Evolutionary conservation across 2,888 invertebrate species (phyloP).

Genomic region (Kryphioiulus occultus): DNA sequence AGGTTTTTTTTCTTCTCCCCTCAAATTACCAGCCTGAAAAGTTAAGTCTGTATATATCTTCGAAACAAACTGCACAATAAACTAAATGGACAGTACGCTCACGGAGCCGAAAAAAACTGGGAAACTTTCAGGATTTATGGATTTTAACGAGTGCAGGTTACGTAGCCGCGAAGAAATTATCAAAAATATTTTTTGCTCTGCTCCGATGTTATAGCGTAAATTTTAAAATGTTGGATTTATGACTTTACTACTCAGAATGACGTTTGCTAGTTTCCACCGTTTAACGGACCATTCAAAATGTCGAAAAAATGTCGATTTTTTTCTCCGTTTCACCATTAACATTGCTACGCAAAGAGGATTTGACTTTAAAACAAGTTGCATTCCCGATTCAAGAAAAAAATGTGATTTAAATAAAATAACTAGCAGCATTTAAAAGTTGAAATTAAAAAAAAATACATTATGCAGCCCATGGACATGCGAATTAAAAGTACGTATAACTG

Average conservation of each 20-base stretch:
- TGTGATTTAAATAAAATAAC: slow-evolving; percentile 10
- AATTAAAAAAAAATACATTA: neutral
- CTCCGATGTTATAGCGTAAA: neutral
- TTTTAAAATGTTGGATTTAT: slow-evolving; percentile 2
- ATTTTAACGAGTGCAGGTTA: slow-evolving; percentile 44
- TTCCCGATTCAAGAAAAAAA: neutral
- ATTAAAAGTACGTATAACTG: too few relatives aligned
- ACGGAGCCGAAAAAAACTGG: neutral
- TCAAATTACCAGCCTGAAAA: slow-evolving; percentile 18
- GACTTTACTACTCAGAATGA: neutral
- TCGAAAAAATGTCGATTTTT: neutral
- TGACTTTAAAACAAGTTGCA: neutral
- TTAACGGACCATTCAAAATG: slow-evolving; percentile 20
- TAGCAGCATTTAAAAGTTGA: neutral
- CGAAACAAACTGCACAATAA: slow-evolving; percentile 38
- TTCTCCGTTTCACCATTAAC: neutral
- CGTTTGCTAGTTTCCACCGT: neutral
- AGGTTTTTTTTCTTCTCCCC: slow-evolving; percentile 28
- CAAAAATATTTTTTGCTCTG: slow-evolving; percentile 11
- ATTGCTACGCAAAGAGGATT: neutral
- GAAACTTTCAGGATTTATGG: slow-evolving; percentile 20
- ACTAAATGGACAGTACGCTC: slow-evolving; percentile 14
- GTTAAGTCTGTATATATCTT: neutral
- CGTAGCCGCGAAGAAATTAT: slow-evolving; percentile 39
- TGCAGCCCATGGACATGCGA: too few relatives aligned